phyloP scores from a whole-genome alignment of 1,140 invertebrate genomes.

The Antheraea mylitta region DNA sequence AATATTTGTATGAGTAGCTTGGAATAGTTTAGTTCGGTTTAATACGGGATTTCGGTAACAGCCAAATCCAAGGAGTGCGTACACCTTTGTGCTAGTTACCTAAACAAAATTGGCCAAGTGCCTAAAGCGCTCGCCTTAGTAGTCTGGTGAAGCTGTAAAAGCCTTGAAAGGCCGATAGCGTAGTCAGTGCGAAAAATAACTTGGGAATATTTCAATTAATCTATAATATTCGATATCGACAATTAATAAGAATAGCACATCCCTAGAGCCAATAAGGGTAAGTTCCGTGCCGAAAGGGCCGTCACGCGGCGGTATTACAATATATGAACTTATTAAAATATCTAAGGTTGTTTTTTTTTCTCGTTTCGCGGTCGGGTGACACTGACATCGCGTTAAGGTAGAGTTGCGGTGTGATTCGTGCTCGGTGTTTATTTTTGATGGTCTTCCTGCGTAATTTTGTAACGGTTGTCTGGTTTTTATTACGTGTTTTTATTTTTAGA shows the following conservation, averaged over 20 bases:
- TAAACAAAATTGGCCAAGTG: too few species aligned
- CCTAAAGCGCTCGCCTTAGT: too few species aligned
- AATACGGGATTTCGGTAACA: too few species aligned
- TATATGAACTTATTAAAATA: slow-evolving; percentile 77
- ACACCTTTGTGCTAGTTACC: too few species aligned
- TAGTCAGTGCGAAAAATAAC: too few species aligned
- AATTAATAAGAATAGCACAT: neutral
- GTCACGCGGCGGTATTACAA: slow-evolving; percentile 66
- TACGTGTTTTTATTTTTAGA: slow-evolving; percentile 3
- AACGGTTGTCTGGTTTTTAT: neutral
- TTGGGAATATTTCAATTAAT: too few species aligned
- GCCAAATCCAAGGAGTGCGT: too few species aligned
- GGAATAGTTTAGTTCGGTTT: too few species aligned
- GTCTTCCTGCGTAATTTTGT: slow-evolving; percentile 28
- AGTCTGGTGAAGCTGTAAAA: too few species aligned
- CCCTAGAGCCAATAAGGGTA: slow-evolving; percentile 52
- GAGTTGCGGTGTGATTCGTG: slow-evolving; percentile 24
- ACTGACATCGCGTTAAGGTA: slow-evolving; percentile 36
- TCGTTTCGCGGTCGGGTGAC: slow-evolving; percentile 61
- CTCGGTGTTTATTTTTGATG: slow-evolving; percentile 23
- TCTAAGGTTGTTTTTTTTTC: slow-evolving; percentile 59
- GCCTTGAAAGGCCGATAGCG: too few species aligned
- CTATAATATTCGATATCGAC: neutral
- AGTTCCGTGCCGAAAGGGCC: slow-evolving; percentile 55
- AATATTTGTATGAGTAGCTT: too few species aligned